Conservation (phyloP, 2,113 vertebrate species). For the Cyanoramphus novaezelandiae region DNA sequence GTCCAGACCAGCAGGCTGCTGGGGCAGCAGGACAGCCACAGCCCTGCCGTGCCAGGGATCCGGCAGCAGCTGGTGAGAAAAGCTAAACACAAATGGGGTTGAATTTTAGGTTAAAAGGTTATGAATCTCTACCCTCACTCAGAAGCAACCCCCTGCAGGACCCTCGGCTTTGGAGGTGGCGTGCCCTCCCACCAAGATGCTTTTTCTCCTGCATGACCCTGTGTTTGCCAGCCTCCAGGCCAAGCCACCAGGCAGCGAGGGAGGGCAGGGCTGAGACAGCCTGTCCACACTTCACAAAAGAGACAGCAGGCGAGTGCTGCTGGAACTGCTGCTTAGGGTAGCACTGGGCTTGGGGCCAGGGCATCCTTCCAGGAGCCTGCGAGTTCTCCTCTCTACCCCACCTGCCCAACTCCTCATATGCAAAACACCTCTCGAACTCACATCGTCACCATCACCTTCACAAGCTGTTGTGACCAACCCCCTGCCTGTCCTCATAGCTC, state of each 20-base stretch:
- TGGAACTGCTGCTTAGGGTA: not conserved
- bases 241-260: rapidly evolving
- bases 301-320: not conserved
- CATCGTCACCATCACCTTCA: not conserved
- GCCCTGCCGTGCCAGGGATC: not conserved
- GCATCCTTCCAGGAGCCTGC: not conserved
- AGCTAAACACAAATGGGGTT: not conserved
- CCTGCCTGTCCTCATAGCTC: not conserved
- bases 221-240: not conserved
- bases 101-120: not conserved
- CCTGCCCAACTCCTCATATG: not conserved
- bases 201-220: not conserved
- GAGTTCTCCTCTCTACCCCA: not conserved
- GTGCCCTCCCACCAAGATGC: not conserved
- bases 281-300: not conserved
- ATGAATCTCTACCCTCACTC: not conserved
- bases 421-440: not conserved
- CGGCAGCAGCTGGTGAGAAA: not conserved
- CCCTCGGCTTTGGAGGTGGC: not conserved
- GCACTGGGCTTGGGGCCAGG: not conserved
- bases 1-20: not conserved
- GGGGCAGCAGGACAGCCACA: not conserved
- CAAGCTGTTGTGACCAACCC: not conserved
- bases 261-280: not conserved
- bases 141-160: not conserved